These are phyloP conservation scores for Habrosyne pyritoides DNA, from an alignment of 2,888 invertebrate genomes.

Conservation along the genomic window DNA sequence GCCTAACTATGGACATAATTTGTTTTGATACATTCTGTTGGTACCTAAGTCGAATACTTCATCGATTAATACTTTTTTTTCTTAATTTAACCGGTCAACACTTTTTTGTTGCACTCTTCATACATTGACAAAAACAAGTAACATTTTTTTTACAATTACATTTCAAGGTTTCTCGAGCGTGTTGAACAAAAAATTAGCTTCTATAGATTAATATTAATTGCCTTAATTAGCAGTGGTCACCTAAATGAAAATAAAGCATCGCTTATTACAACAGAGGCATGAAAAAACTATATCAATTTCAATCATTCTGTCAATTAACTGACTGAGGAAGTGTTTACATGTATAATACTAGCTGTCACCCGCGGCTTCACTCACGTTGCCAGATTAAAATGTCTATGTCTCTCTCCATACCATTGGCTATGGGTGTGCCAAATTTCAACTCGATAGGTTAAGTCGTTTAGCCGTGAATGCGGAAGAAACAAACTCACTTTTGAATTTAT, in stretches of 20 bases:
- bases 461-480: too few relatives aligned
- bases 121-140: conserved; percentile 1
- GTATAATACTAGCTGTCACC: too few relatives aligned
- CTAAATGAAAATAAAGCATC: neutral
- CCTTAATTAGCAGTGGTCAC: neutral
- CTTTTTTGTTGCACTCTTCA: neutral
- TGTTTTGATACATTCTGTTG: too few relatives aligned
- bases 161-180: neutral
- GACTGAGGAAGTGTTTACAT: neutral
- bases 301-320: neutral
- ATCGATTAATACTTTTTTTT: neutral
- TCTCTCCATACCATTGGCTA: too few relatives aligned
- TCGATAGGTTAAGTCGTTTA: too few relatives aligned
- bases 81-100: neutral
- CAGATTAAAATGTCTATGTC: too few relatives aligned
- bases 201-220: neutral
- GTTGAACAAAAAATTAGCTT: neutral
- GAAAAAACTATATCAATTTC: neutral
- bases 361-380: too few relatives aligned
- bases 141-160: neutral
- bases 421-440: too few relatives aligned
- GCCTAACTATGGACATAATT: too few relatives aligned
- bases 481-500: too few relatives aligned
- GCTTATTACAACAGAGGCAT: neutral
- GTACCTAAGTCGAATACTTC: too few relatives aligned